Conservation (phyloP, 1,140 invertebrate species). For the Campoletis sonorensis region DNA sequence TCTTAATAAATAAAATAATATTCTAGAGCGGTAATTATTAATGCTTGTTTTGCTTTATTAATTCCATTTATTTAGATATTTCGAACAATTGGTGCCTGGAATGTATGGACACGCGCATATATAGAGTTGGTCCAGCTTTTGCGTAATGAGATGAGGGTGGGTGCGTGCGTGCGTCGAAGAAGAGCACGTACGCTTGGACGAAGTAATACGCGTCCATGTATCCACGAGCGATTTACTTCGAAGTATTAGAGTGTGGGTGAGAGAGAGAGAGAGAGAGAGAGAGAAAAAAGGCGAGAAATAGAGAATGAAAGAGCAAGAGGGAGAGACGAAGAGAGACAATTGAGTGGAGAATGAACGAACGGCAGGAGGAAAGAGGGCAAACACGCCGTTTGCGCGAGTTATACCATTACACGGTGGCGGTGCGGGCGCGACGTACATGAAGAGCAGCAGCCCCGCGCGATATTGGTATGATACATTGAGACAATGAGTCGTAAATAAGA, state of each 20-base stretch:
- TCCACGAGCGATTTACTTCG: constrained; percentile 52
- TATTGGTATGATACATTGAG: constrained; percentile 75
- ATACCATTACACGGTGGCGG: constrained; percentile 33
- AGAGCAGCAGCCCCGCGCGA: constrained; percentile 61
- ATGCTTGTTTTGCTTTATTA: too few relatives aligned
- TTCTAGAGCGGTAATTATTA: too few relatives aligned
- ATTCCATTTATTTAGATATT: too few relatives aligned
- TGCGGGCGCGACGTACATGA: constrained; percentile 58
- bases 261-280: constrained; percentile 33
- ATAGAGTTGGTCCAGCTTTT: background rate
- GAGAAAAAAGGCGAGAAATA: constrained; percentile 32
- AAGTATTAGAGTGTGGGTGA: constrained; percentile 16
- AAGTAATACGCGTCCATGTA: constrained; percentile 57
- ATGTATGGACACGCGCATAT: background rate
- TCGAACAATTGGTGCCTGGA: too few relatives aligned
- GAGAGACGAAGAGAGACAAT: constrained; percentile 34
- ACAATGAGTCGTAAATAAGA: constrained; percentile 76
- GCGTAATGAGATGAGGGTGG: background rate
- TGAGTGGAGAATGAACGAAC: constrained; percentile 26
- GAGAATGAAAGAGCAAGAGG: constrained; percentile 28
- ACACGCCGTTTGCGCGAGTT: constrained; percentile 8
- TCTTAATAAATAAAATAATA: too few relatives aligned
- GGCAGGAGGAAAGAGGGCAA: constrained; percentile 19
- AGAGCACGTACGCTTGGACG: constrained; percentile 42
- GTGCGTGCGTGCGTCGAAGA: constrained; percentile 20